Percentiles rank a stretch among this genome's conserved stretches.
phyloP scores from a whole-genome alignment of 1,140 invertebrate species.

The Drosophila sp. region DNA sequence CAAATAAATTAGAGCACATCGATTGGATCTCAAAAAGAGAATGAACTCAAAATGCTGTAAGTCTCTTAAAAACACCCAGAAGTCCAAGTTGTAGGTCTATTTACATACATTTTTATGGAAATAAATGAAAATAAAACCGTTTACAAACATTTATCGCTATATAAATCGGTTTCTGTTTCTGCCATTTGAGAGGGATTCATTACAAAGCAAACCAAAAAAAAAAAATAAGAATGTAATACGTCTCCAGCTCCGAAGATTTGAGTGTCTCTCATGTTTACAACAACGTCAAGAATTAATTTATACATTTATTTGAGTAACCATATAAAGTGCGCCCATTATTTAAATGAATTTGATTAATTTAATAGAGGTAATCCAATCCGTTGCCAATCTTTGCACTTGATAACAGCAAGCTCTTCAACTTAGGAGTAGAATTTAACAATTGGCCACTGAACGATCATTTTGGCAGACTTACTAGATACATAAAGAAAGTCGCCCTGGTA shows the following conservation, averaged over 20 bases:
- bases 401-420: slow-evolving; percentile 57
- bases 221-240: not conserved
- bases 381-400: slow-evolving; percentile 74
- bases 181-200: not conserved
- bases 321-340: slow-evolving; percentile 58
- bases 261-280: slow-evolving; percentile 17
- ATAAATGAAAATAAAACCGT: not conserved
- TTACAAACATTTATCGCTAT: not conserved
- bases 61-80: not conserved
- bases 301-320: slow-evolving; percentile 55
- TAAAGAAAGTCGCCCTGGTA: slow-evolving; percentile 86
- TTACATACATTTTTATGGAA: not conserved
- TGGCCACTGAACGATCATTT: slow-evolving; percentile 31
- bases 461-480: slow-evolving; percentile 78
- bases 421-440: slow-evolving; percentile 46
- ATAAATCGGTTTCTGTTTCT: not conserved
- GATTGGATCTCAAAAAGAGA: slow-evolving; percentile 3
- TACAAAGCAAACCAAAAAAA: not conserved
- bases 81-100: not conserved
- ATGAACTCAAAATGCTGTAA: not conserved
- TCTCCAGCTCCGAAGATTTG: not conserved
- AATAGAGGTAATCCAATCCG: slow-evolving; percentile 38
- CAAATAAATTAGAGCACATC: slow-evolving; percentile 31
- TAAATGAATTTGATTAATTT: not conserved
- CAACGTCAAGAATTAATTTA: slow-evolving; percentile 73